Evolutionary conservation across 2,113 vertebrate species (phyloP).

Genomic region (Suncus etruscus): DNA sequence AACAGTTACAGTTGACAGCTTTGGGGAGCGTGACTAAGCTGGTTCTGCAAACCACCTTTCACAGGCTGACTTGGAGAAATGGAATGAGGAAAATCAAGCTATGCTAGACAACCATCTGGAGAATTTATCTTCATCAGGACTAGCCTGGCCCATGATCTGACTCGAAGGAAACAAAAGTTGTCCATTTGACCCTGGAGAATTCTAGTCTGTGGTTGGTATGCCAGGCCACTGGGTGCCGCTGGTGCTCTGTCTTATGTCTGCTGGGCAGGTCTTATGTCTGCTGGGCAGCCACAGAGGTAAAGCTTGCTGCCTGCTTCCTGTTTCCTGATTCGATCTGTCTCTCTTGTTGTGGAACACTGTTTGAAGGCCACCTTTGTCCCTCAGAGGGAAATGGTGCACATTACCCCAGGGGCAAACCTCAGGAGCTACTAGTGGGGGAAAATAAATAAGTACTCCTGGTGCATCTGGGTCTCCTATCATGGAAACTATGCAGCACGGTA

Average conservation of each 20-base stretch:
- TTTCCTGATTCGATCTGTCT: not conserved
- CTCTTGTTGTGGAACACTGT: no score
- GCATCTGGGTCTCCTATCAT: not conserved
- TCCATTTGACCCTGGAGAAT: not conserved
- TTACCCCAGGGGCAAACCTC: not conserved
- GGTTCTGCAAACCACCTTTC: not conserved
- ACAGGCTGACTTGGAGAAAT: not conserved
- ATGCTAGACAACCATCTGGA: not conserved
- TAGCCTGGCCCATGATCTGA: not conserved
- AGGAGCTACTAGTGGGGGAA: not conserved
- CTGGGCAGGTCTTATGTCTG: not conserved
- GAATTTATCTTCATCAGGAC: not conserved
- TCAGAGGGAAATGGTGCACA: not conserved
- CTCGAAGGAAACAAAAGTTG: not conserved
- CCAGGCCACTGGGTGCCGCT: slow-evolving; percentile 75
- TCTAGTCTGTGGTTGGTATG: slow-evolving; percentile 43
- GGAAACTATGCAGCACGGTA: not conserved
- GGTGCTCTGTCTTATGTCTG: slow-evolving; percentile 29
- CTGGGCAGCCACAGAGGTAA: not conserved
- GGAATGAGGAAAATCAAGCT: not conserved
- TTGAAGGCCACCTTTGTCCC: not conserved
- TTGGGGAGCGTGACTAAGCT: not conserved
- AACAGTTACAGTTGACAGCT: not conserved
- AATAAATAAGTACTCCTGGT: not conserved
- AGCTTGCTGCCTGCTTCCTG: not conserved